Percentiles rank a stretch among this genome's conserved stretches.
Conservation (phyloP, 2,888 invertebrate genomes). For the Patella depressa region DNA sequence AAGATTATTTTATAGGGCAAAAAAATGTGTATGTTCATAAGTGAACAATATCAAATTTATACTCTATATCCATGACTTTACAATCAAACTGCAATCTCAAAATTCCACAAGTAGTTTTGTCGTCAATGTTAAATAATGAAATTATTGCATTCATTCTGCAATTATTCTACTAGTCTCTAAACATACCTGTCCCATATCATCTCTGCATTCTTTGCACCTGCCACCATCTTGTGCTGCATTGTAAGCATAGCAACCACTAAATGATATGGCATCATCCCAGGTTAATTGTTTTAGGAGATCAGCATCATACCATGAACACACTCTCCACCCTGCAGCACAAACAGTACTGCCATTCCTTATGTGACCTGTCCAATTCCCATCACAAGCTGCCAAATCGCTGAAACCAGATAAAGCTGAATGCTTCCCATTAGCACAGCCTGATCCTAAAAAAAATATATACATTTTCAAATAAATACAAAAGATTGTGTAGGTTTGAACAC, state of each 20-base stretch:
- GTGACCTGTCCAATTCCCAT: slow-evolving; percentile 63
- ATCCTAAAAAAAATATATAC: slow-evolving; percentile 33
- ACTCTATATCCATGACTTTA: too few species aligned
- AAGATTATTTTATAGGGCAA: too few species aligned
- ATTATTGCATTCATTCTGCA: not conserved
- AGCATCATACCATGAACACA: slow-evolving; percentile 58
- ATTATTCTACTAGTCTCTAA: not conserved
- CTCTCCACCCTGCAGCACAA: slow-evolving; percentile 64
- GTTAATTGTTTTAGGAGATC: slow-evolving; percentile 51
- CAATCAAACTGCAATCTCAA: too few species aligned
- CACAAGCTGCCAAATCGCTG: slow-evolving; percentile 57
- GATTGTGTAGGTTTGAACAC: too few species aligned
- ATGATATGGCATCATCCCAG: slow-evolving; percentile 58
- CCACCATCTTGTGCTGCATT: slow-evolving; percentile 69
- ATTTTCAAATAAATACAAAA: too few species aligned
- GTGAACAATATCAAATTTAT: too few species aligned
- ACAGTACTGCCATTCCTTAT: slow-evolving; percentile 53
- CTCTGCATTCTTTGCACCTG: slow-evolving; percentile 58
- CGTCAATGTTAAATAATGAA: not conserved
- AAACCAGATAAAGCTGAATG: slow-evolving; percentile 49
- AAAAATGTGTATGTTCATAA: too few species aligned
- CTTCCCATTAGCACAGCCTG: slow-evolving; percentile 58
- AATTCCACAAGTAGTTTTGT: too few species aligned
- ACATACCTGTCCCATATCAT: slow-evolving; percentile 56
- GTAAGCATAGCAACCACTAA: slow-evolving; percentile 64